Percentiles rank a stretch among this genome's conserved stretches.
Conservation (phyloP, 2,888 invertebrate species). For the Cinara cedri region DNA sequence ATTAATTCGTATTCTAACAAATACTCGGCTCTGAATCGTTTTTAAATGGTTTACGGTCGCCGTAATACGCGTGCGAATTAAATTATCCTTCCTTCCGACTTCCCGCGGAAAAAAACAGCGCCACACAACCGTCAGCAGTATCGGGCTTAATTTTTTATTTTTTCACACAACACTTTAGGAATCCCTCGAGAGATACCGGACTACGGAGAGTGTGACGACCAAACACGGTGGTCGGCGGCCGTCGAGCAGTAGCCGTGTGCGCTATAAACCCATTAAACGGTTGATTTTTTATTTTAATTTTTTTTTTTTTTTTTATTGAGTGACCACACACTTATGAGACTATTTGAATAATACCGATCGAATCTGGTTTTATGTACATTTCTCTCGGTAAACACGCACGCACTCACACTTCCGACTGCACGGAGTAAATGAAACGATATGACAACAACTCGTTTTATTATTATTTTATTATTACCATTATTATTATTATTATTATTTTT, state of each 20-base stretch:
- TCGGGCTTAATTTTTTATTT: too few relatives aligned
- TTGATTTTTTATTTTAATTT: too few relatives aligned
- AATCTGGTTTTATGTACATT: slow-evolving; percentile 35
- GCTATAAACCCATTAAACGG: slow-evolving; percentile 44
- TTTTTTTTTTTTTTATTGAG: slow-evolving; percentile 27
- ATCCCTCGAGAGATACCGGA: slow-evolving; percentile 9
- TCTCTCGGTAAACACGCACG: background rate
- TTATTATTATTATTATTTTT: too few relatives aligned
- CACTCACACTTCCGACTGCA: background rate
- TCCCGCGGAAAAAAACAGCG: too few relatives aligned
- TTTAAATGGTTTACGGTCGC: too few relatives aligned
- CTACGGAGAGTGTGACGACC: background rate
- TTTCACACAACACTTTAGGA: slow-evolving; percentile 33
- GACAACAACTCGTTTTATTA: slow-evolving; percentile 21
- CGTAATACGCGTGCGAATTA: too few relatives aligned
- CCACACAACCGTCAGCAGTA: too few relatives aligned
- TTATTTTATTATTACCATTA: too few relatives aligned
- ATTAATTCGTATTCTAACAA: too few relatives aligned
- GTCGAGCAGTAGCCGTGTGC: background rate
- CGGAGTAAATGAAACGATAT: slow-evolving; percentile 4
- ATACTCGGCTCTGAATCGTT: too few relatives aligned
- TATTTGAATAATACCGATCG: slow-evolving; percentile 42
- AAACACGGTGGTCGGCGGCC: slow-evolving; percentile 31
- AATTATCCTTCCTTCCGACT: too few relatives aligned
- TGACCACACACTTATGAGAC: slow-evolving; percentile 40